Evolutionary conservation across 2,888 invertebrate genomes (phyloP), one percentile per base, ranked within the genome.

Genomic region (Cataglyphis albicans): DNA sequence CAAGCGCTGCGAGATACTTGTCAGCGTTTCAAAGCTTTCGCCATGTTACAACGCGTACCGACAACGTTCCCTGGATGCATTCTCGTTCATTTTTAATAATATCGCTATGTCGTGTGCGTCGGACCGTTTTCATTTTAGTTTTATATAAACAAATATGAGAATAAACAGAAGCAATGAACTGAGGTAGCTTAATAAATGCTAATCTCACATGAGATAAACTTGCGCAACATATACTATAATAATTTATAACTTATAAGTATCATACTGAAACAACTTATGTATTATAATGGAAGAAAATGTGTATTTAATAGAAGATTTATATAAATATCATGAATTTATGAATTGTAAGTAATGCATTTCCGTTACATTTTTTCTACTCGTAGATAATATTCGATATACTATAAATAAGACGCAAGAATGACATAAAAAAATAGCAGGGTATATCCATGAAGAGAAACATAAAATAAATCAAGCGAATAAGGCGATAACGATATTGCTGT

Each of bases 381-480:
- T 65, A 32, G 57, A 29, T 29, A 64, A 32, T 12, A 57, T 44
- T 38, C 73, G 15, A 63, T 63, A 63, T 12, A 73, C 7, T 29
- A 44, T 15, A 32, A 63, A 21, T 29, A 57, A 48, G n/a, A 48
- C 59, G 4, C 21, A 21, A 44, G 12, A 72, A 48, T 72, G 21
- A 10, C n/a, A 32, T 32, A 32, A 48, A 44, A 72, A 12, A n/a
- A 3, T 21, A 32, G 10, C 21, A 32, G 18, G 15, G 12, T 29
- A 25, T 78, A 70, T 57, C 15, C 48, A 57, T 32, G 44, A 21
- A 80, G 48, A 18, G 55, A 9, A 65, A 52, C 72, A 80, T 90
- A 87, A 90, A 90, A 86, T 90, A 89, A 90, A 90, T 91, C 91
- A 89, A 86, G 86, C 86, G 91, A 86, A 86, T 82, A 86, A 81